Evolutionary conservation across 1,140 invertebrate species (phyloP).

Genomic region (Bombus waltoni): DNA sequence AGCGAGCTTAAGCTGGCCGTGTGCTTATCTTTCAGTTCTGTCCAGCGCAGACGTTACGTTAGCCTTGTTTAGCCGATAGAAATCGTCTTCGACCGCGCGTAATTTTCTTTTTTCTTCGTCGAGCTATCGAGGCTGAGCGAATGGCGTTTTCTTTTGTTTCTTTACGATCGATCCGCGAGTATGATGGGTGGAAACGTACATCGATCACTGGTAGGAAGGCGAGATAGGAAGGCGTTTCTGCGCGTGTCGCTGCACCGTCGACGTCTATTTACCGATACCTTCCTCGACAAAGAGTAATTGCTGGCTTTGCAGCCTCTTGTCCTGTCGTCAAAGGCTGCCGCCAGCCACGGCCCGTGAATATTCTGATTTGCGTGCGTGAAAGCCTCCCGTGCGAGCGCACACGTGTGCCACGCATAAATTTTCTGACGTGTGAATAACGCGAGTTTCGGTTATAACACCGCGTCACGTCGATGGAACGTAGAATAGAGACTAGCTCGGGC

Average conservation of each 20-base stretch:
- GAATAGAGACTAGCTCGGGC: neutral
- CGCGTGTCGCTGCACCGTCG: slow-evolving; percentile 27
- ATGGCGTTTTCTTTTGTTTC: neutral
- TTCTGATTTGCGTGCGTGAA: slow-evolving; percentile 26
- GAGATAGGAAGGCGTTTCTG: slow-evolving; percentile 25
- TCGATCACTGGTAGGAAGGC: slow-evolving; percentile 20
- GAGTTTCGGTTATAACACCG: no score
- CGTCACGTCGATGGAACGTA: neutral
- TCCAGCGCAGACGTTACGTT: neutral
- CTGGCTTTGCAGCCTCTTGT: slow-evolving; percentile 22
- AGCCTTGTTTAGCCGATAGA: neutral
- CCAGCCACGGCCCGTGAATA: slow-evolving; percentile 14
- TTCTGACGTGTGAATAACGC: neutral
- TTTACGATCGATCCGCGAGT: neutral
- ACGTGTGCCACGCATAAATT: slow-evolving; percentile 21
- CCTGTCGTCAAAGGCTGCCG: slow-evolving; percentile 21
- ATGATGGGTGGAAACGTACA: neutral
- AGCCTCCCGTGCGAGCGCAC: neutral
- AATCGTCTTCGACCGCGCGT: neutral
- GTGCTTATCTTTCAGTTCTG: no score
- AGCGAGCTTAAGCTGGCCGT: no score
- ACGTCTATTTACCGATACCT: slow-evolving; percentile 42
- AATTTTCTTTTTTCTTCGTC: neutral
- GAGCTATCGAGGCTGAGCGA: neutral
- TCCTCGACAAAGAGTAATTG: slow-evolving; percentile 51